Percentiles rank a stretch among this genome's conserved stretches.
phyloP scores from a whole-genome alignment of 2,888 invertebrate genomes.

The Electrophaes corylata region DNA sequence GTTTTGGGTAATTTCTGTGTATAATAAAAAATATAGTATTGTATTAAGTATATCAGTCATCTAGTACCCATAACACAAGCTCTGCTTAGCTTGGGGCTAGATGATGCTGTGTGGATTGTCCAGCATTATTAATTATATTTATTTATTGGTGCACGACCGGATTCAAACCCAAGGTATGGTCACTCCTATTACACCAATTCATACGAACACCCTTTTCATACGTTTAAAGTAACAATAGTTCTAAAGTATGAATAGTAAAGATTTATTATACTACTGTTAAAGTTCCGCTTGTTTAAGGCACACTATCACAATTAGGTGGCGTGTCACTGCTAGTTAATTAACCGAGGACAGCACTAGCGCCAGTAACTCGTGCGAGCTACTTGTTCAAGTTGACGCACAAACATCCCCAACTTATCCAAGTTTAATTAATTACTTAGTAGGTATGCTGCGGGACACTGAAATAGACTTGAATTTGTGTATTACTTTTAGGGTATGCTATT shows the following conservation, averaged over 20 bases:
- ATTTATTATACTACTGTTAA: not conserved
- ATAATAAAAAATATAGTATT: too few relatives aligned
- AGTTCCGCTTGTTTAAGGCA: not conserved
- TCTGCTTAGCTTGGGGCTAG: too few relatives aligned
- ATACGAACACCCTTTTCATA: too few relatives aligned
- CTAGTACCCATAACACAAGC: too few relatives aligned
- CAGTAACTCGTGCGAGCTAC: slow-evolving; percentile 21
- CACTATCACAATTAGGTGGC: slow-evolving; percentile 9
- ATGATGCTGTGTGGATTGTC: too few relatives aligned
- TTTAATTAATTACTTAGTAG: slow-evolving; percentile 47
- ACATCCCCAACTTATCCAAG: slow-evolving; percentile 43
- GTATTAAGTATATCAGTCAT: too few relatives aligned
- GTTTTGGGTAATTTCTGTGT: too few relatives aligned
- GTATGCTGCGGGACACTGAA: slow-evolving; percentile 20
- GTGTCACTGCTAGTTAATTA: slow-evolving; percentile 22
- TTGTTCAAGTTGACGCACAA: slow-evolving; percentile 37
- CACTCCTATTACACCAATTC: too few relatives aligned
- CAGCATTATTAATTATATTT: too few relatives aligned
- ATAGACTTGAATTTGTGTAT: not conserved
- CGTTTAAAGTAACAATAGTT: too few relatives aligned
- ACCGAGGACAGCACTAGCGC: slow-evolving; percentile 11
- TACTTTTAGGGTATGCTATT: not conserved
- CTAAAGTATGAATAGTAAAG: not conserved
- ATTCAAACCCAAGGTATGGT: too few relatives aligned
- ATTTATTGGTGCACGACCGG: too few relatives aligned